These are phyloP conservation scores for Ammospiza caudacuta DNA, from an alignment of 2,113 vertebrate genomes.

Conservation along the genomic window DNA sequence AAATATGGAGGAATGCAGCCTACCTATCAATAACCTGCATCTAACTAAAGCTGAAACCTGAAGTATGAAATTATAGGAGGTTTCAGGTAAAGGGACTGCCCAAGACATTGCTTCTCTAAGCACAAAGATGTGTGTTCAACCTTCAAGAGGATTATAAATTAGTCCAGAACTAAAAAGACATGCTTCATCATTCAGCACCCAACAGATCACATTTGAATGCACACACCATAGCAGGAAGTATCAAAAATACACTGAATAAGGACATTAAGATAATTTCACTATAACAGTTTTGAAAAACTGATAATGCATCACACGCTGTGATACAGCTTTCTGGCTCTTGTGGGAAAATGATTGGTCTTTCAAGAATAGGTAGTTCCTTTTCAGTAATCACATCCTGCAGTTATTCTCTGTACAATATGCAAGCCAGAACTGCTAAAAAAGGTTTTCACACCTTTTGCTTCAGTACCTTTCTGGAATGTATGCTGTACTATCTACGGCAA, in stretches of 20 bases:
- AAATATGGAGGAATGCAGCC: not conserved
- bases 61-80: not conserved
- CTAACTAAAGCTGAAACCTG: not conserved
- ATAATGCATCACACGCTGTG: not conserved
- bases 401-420: slow-evolving; percentile 5
- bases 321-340: not conserved
- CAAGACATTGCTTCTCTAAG: not conserved
- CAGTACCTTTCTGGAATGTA: slow-evolving; percentile 24
- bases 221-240: not conserved
- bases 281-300: not conserved
- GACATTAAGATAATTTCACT: slow-evolving; percentile 31
- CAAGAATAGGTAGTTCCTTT: slow-evolving; percentile 1
- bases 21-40: not conserved
- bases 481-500: not conserved
- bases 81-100: not conserved
- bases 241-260: not conserved
- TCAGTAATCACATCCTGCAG: slow-evolving; percentile 22
- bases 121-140: not conserved
- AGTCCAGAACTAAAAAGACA: not conserved
- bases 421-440: slow-evolving; percentile 28
- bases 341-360: not conserved
- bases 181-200: not conserved
- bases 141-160: not conserved
- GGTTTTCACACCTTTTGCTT: slow-evolving; percentile 55
- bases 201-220: not conserved